Evolutionary conservation across 2,888 invertebrate species (phyloP), one percentile per base, ranked within the genome.

Genomic region (Lasioglossum lativentre): DNA sequence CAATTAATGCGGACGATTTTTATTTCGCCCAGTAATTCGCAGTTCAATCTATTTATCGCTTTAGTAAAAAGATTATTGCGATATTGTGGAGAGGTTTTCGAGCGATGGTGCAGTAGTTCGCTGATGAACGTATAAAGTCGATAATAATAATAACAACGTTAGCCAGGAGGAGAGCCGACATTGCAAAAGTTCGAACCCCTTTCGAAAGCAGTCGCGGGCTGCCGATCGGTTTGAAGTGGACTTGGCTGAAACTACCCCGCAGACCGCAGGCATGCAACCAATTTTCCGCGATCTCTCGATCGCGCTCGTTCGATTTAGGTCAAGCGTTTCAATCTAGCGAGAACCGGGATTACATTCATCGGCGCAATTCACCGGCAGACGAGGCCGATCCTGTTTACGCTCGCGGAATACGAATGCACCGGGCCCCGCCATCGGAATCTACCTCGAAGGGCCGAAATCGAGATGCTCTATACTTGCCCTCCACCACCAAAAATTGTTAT

Each of bases 321-420:
- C 86, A 86, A 86, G 82, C 81, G 84, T 85, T 90, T 85, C 83
- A 81, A 89, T 85, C 78, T 80, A 38, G 56, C 72, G 27, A 77
- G 79, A 75, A 78, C 47, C 52, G 68, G 75, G 68, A 85, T 88
- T 75, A 85, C 76, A 80, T 83, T 86, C 80, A 87, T 79, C 78
- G 70, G 80, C 19, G 75, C 75, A 82, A 78, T 78, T 85, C 80
- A 27, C 80, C 47, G 63, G 30, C 27, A 4, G 45, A 56, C 59
- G 66, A 19, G 6, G 40, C 30, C 75, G 63, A 34, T 45, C 45
- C 59, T 82, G 84, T 82, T 79, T 79, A 73, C 75, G 38, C 38
- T 23, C 45, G 14, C 4, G 56, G 27, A 47, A 52, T 59, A 59
- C 59, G 27, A 27, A 59, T 59, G n/a, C 27, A 59, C 10, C n/a